Conservation (phyloP, 2,113 vertebrate species). For the Mesoclemmys tuberculata region DNA sequence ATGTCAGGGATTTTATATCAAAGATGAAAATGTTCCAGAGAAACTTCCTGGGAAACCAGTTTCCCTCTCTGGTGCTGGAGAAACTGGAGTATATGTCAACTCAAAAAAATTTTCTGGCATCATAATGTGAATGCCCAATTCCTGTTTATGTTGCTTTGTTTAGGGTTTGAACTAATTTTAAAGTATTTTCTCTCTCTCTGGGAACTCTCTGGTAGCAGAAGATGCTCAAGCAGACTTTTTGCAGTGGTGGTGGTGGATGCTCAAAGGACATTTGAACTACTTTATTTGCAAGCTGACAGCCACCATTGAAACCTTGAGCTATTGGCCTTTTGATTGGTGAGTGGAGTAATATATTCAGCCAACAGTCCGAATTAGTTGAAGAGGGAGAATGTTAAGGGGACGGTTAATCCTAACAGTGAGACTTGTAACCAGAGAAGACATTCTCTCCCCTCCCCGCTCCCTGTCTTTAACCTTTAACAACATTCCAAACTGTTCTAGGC, state of each 20-base stretch:
- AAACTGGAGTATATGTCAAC: not conserved
- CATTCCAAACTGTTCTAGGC: not conserved
- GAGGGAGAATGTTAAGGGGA: fast-evolving
- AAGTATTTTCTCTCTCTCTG: not conserved
- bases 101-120: not conserved
- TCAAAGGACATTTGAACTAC: not conserved
- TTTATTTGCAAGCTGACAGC: not conserved
- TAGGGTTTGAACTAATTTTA: not conserved
- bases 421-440: not conserved
- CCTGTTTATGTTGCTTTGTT: not conserved
- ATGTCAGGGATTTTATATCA: not conserved
- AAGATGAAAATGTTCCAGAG: not conserved
- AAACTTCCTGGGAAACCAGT: not conserved
- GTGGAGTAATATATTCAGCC: not conserved
- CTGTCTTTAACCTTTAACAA: not conserved
- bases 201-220: not conserved
- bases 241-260: not conserved
- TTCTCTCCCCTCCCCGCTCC: too few relatives aligned
- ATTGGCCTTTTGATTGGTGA: not conserved
- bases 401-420: fast-evolving
- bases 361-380: not conserved
- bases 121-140: not conserved
- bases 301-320: not conserved
- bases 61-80: not conserved
- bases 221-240: not conserved